Base-by-base conservation (phyloP, 2,113 vertebrate genomes). In the Barbus barbus region DNA sequence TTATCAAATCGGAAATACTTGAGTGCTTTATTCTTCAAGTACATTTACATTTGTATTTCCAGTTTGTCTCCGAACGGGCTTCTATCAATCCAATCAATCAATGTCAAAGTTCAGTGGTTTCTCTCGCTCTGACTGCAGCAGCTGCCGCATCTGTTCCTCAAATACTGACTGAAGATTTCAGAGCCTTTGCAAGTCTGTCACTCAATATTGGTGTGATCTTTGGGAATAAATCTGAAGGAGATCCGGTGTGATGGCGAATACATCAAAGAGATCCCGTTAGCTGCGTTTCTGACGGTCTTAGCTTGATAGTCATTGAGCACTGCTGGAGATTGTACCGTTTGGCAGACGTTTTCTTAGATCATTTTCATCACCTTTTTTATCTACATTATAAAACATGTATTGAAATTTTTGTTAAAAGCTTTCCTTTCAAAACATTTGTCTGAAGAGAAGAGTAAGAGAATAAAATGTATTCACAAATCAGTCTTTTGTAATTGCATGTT, bases 121-220 rank as follows among this genome's bases (percentile, higher is more conserved):
- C 69, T 36, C 36, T n/a, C 33, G 86, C 75, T 82, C 88, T 81
- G 84, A 89, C 84, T 78, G 78, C 78, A 67, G 65, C 76, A 73
- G 56, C 84, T 82, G 67, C 60, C 36, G 81, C 87, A 87, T 85
- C 87, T 83, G 87, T 69, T 84, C 58, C 85, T 83, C 48, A 67
- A 83, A 80, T 13, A 77, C 48, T 36, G 78, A 72, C 76, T 83
- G 77, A 74, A 46, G 76, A 87, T 87, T 60, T 78, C 56, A 8
- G 79, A 36, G 58, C 56, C 63, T 77, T 24, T 9, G 36, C 72
- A 33, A 4, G 24, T 76, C 73, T 18, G 31, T 65, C 5, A n/a
- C 44, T 38, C 75, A 28, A 16, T 44, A 53, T 20, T 0, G 60
- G 13, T 41, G 18, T 46, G n/a, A n/a, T n/a, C n/a, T n/a, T n/a